Base-by-base conservation (phyloP, 2,888 invertebrate species). In the Malthinus seriepunctatus region DNA sequence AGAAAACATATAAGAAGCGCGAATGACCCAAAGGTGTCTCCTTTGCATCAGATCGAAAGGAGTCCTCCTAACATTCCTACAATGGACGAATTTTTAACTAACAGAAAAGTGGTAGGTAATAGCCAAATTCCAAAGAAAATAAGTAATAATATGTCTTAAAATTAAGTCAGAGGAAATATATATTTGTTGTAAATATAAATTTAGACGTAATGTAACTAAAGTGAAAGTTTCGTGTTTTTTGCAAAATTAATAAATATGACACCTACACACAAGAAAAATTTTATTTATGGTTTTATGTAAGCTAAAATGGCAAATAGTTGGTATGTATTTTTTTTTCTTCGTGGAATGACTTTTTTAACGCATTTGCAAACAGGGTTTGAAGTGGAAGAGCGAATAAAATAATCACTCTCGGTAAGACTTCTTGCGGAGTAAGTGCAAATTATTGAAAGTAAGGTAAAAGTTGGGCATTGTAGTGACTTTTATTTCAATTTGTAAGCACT, bases 81-180 rank as follows among this genome's bases (percentile, higher is more conserved):
- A 0, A 82, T 83, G 82, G 82, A 81, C 56, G 83, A 84, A 58
- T 82, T 83, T 67, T 79, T 83, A 38, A 79, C 81, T 35, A 79
- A 67, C 50, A 73, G 73, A 60, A 73, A 73, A 67, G 77, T 76
- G 65, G 78, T 78, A 70, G 76, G 75, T 66, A 75, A 70, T 45
- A 65, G 69, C 10, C 42, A 65, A 42, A 57, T 44, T 63, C 55
- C 56, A 70, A 72, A 60, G 69, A 72, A 63, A 35, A 23, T 54
- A 12, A 56, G 42, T 33, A 45, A 37, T 6, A 10, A 11, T 8
- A n/a, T 45, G 12, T 7, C 32, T 32, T 51, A 2, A 51, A 12
- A 11, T 42, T 23, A 23, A 23, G 23, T 23, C 23, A 23, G 23
- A 23, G 23, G 23, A 23, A 23, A 5, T 23, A 14, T 33, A 5